A percentile compares a stretch with the other conserved stretches of the same genome.
phyloP scores from a whole-genome alignment of 1,140 invertebrate genomes.

The Centruroides sculpturatus region DNA sequence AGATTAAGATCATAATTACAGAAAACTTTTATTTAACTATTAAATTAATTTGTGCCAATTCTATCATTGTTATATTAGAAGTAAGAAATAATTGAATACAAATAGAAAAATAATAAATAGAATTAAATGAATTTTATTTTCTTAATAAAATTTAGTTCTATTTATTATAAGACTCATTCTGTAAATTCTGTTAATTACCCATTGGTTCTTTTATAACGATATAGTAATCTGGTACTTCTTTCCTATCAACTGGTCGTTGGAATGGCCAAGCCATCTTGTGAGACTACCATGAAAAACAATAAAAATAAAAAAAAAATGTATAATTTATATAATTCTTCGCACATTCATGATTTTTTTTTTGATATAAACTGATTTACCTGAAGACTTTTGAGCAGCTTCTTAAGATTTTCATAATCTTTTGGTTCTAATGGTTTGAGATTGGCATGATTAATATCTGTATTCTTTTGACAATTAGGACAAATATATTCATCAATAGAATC shows the following conservation, averaged over 20 bases:
- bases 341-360: no score
- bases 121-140: no score
- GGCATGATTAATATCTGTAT: constrained; percentile 70
- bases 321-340: no score
- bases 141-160: background rate
- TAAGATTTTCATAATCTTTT: constrained; percentile 69
- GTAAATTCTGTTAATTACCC: constrained; percentile 48
- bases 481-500: constrained; percentile 91
- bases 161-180: background rate
- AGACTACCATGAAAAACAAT: constrained; percentile 30
- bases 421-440: constrained; percentile 72
- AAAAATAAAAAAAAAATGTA: background rate
- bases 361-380: constrained; percentile 41
- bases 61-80: no score
- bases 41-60: no score
- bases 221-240: constrained; percentile 92
- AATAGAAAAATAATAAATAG: no score
- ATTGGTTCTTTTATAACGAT: constrained; percentile 95
- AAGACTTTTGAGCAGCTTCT: constrained; percentile 75
- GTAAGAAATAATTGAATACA: no score
- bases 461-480: constrained; percentile 85
- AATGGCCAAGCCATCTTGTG: constrained; percentile 95
- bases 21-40: no score
- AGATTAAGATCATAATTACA: no score
- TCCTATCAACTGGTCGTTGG: constrained; percentile 87